A percentile compares a stretch with the other conserved stretches of the same genome.
These are phyloP conservation scores for Dryas iulia DNA, from an alignment of 1,140 invertebrate genomes.

Conservation along the genomic window DNA sequence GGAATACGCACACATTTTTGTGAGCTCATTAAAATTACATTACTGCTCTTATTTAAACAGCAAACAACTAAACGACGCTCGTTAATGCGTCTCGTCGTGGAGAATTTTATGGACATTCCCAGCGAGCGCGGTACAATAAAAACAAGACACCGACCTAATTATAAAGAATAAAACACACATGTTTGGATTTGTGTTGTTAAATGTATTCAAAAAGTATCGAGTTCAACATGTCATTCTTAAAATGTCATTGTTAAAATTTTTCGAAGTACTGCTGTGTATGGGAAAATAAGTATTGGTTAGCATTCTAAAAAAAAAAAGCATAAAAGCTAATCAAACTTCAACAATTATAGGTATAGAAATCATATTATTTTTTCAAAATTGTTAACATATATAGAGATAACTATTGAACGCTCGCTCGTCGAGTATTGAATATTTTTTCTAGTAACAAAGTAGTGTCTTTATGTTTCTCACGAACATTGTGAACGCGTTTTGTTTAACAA, in stretches of 20 bases:
- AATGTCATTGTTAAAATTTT: background rate
- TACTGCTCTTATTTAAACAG: conserved; percentile 77
- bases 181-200: conserved; percentile 37
- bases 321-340: too few relatives aligned
- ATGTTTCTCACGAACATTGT: conserved; percentile 34
- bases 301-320: too few relatives aligned
- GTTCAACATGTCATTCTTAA: conserved; percentile 11
- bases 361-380: background rate
- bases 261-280: background rate
- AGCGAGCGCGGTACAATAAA: conserved; percentile 41
- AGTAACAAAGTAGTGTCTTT: conserved; percentile 35
- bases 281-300: too few relatives aligned
- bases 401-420: too few relatives aligned
- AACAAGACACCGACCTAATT: conserved; percentile 41
- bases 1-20: conserved; percentile 67
- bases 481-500: conserved; percentile 50
- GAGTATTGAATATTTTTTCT: too few relatives aligned
- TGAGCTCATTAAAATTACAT: conserved; percentile 79
- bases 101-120: conserved; percentile 70
- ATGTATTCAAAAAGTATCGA: conserved; percentile 28
- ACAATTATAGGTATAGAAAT: too few relatives aligned
- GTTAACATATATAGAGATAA: too few relatives aligned
- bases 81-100: conserved; percentile 69
- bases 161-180: conserved; percentile 44
- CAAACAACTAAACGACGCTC: conserved; percentile 75